Evolutionary conservation across 1,140 invertebrate genomes (phyloP).

Genomic region (Heliconius melpomene): DNA sequence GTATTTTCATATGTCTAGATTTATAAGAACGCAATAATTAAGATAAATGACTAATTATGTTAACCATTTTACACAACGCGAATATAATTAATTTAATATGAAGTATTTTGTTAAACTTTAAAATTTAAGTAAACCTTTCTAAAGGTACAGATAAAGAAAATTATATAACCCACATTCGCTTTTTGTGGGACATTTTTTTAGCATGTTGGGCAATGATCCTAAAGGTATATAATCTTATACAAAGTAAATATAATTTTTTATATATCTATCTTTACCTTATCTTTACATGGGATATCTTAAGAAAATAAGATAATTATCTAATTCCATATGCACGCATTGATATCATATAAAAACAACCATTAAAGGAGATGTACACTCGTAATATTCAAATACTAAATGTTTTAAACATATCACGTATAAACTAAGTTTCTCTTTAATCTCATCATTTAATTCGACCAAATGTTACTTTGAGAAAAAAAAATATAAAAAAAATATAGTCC

Average conservation of each 20-base stretch:
- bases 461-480: conserved; percentile 1
- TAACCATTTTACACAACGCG: not conserved
- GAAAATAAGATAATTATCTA: not conserved
- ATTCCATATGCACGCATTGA: not conserved
- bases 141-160: not conserved
- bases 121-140: not conserved
- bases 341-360: conserved; percentile 1
- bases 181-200: not conserved
- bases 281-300: too few species aligned
- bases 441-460: not conserved
- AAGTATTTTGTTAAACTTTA: not conserved
- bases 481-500: conserved; percentile 41
- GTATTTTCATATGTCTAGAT: not conserved
- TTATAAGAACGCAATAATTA: not conserved
- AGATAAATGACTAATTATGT: not conserved
- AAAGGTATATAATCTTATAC: too few species aligned
- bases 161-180: not conserved
- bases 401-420: not conserved
- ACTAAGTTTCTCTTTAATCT: conserved; percentile 2
- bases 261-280: too few species aligned
- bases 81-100: conserved; percentile 3
- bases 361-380: not conserved
- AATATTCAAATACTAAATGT: conserved; percentile 4
- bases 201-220: not conserved
- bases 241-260: too few species aligned